These are phyloP conservation scores for Schizopygopsis pylzovi DNA, from an alignment of 2,797 vertebrate species.

Conservation along the genomic window DNA sequence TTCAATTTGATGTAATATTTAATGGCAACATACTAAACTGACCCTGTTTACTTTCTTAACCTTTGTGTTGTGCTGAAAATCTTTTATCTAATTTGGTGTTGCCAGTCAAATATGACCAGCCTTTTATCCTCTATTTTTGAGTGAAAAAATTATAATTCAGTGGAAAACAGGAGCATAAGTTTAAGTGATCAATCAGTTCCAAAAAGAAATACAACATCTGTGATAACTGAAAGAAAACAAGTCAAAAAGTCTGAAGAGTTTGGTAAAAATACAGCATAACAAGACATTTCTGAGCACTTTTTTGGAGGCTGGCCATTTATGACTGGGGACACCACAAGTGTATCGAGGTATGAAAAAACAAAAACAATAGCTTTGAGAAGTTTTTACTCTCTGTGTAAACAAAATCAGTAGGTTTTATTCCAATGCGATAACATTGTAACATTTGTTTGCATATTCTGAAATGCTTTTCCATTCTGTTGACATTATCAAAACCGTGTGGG, in stretches of 20 bases:
- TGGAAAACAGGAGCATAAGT: background rate
- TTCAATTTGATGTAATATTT: background rate
- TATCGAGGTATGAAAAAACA: background rate
- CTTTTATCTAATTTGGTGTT: background rate
- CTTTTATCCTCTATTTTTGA: background rate
- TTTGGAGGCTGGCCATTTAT: background rate
- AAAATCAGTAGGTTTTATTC: background rate
- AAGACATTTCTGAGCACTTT: background rate
- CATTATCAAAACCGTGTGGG: background rate
- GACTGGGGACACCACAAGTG: too few species aligned
- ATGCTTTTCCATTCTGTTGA: background rate
- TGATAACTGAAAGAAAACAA: background rate
- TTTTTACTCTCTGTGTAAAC: background rate
- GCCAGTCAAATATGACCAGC: background rate
- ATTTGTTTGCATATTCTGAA: background rate
- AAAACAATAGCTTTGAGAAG: background rate
- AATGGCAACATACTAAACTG: background rate
- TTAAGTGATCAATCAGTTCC: background rate
- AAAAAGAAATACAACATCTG: background rate
- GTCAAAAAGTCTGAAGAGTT: background rate
- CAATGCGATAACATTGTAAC: background rate
- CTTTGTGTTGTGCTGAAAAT: background rate
- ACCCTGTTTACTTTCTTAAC: background rate
- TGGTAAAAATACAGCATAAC: background rate
- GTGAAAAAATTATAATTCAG: background rate